phyloP scores from a whole-genome alignment of 2,888 invertebrate genomes.

The Pseudococcus jackbeardsleyi region DNA sequence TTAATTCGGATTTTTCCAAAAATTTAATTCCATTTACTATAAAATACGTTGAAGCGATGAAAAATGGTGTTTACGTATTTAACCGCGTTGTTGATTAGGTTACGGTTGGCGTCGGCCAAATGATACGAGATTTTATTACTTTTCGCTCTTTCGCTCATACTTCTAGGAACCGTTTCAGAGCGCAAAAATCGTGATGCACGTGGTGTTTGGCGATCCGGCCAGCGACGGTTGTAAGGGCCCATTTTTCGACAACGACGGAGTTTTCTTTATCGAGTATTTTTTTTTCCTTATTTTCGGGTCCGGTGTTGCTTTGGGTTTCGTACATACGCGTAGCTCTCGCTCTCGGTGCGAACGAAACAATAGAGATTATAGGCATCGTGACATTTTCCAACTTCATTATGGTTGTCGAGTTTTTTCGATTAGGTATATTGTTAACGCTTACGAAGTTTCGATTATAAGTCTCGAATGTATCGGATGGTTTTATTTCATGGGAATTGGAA shows the following conservation, averaged over 20 bases:
- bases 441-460: slow-evolving; percentile 31
- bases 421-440: slow-evolving; percentile 56
- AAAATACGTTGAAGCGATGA: slow-evolving; percentile 19
- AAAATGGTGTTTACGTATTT: slow-evolving; percentile 27
- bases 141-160: neutral
- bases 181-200: neutral
- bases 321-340: neutral
- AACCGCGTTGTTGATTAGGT: neutral
- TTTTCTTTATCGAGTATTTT: neutral
- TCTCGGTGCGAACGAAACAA: neutral
- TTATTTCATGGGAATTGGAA: slow-evolving; percentile 51
- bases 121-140: neutral
- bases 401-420: slow-evolving; percentile 31
- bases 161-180: neutral
- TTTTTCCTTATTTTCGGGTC: neutral
- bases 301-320: neutral
- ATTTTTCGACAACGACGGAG: neutral
- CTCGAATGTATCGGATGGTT: slow-evolving; percentile 39
- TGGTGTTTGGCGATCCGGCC: neutral
- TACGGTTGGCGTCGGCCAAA: neutral
- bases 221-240: neutral
- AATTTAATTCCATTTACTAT: slow-evolving; percentile 15
- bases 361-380: neutral
- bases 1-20: neutral
- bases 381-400: slow-evolving; percentile 46